phyloP scores from a whole-genome alignment of 2,888 invertebrate species.

The Hypomecis punctinalis region DNA sequence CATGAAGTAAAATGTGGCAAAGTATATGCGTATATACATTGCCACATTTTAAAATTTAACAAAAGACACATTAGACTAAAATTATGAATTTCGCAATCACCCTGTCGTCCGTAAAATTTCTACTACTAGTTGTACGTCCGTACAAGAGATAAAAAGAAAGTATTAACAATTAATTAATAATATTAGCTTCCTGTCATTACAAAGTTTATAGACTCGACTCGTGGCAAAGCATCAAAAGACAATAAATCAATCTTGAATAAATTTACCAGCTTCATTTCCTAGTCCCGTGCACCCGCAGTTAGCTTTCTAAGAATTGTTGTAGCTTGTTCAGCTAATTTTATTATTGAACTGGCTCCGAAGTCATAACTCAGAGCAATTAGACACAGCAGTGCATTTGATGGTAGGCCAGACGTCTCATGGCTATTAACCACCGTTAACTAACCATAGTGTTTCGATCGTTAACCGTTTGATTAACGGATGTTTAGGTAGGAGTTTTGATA shows the following conservation, averaged over 20 bases:
- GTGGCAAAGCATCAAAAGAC: not conserved
- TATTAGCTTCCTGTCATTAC: too few species aligned
- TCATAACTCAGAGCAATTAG: constrained; percentile 29
- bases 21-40: too few species aligned
- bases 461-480: constrained; percentile 24
- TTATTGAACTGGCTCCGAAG: constrained; percentile 3
- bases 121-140: too few species aligned
- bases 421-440: constrained; percentile 36
- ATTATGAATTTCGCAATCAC: too few species aligned
- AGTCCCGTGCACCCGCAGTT: not conserved
- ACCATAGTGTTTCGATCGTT: constrained; percentile 38
- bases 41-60: too few species aligned
- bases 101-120: too few species aligned
- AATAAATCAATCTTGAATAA: constrained; percentile 4
- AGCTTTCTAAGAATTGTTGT: constrained; percentile 1
- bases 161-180: too few species aligned
- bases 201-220: not conserved
- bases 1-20: too few species aligned
- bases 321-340: not conserved
- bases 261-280: not conserved
- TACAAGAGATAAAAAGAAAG: too few species aligned
- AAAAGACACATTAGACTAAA: too few species aligned
- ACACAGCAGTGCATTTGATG: constrained; percentile 33
- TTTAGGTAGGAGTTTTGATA: constrained; percentile 19
- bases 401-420: constrained; percentile 34